These are phyloP conservation scores for Hylaeus anthracinus DNA, from an alignment of 1,140 invertebrate genomes.

Conservation along the genomic window DNA sequence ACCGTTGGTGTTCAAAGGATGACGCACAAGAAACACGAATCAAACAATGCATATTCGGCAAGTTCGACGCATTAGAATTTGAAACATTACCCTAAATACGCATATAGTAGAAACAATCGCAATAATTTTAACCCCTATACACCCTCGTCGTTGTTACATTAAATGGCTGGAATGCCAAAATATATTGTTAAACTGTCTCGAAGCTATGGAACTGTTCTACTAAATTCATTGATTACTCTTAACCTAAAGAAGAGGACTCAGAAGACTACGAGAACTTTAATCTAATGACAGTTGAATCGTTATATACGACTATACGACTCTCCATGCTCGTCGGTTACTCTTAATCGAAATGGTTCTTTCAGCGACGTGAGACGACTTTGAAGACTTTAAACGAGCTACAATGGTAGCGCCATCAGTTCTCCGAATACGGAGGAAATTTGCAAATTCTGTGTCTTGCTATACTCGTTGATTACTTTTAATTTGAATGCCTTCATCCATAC, in stretches of 20 bases:
- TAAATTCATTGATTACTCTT: too few species aligned
- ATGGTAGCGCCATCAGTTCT: too few species aligned
- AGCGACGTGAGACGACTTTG: neutral
- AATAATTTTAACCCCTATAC: neutral
- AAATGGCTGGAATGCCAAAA: conserved; percentile 39
- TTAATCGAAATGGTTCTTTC: neutral
- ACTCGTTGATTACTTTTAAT: neutral
- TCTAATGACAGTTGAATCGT: too few species aligned
- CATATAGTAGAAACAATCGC: too few species aligned
- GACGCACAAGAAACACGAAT: neutral
- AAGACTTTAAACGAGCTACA: too few species aligned
- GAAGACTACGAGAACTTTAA: too few species aligned
- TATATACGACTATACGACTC: too few species aligned
- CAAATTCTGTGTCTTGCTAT: too few species aligned
- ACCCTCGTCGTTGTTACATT: neutral
- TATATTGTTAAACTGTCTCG: neutral
- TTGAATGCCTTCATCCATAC: neutral
- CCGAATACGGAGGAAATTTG: too few species aligned
- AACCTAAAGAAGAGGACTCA: too few species aligned
- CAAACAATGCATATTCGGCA: neutral
- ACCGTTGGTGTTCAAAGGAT: neutral
- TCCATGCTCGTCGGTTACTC: neutral
- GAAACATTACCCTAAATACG: too few species aligned
- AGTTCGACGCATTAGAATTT: neutral
- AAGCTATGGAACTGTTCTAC: neutral